A percentile compares a stretch with the other conserved stretches of the same genome.
Conservation (phyloP, 2,888 invertebrate species). For the Melinopterus prodromus region DNA sequence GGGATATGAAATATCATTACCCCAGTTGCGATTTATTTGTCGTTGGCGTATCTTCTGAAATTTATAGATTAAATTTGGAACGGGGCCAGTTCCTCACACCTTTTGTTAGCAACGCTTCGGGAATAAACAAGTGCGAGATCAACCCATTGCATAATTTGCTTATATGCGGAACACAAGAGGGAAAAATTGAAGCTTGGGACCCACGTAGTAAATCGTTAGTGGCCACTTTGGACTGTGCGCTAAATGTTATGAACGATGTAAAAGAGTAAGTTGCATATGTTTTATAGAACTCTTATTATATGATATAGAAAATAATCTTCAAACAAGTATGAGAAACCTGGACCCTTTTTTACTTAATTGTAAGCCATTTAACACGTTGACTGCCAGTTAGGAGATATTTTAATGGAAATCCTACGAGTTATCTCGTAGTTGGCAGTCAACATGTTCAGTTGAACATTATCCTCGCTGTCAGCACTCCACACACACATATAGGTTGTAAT, state of each 20-base stretch:
- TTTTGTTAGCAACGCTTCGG: conserved; percentile 75
- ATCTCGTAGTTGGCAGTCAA: no score
- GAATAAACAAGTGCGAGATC: conserved; percentile 84
- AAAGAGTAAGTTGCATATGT: conserved; percentile 61
- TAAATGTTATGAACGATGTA: conserved; percentile 67
- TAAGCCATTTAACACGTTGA: no score
- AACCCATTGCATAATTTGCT: conserved; percentile 91
- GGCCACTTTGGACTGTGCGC: conserved; percentile 85
- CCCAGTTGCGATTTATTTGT: conserved; percentile 92
- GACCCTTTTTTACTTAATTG: conserved; percentile 11
- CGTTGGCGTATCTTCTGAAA: conserved; percentile 88
- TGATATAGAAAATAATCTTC: not conserved
- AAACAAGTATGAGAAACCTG: conserved; percentile 4
- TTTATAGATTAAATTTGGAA: conserved; percentile 94
- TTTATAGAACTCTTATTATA: conserved; percentile 9
- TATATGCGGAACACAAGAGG: conserved; percentile 87
- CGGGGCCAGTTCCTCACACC: conserved; percentile 94
- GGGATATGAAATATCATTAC: conserved; percentile 91
- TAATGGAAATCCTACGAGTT: no score
- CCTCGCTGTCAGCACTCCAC: no score
- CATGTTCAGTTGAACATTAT: no score
- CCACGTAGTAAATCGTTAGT: conserved; percentile 81
- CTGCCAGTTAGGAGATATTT: no score
- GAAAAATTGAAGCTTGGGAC: conserved; percentile 97
- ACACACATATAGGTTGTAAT: no score